Conservation (phyloP, 2,888 invertebrate species). For the Gordius sp. region DNA sequence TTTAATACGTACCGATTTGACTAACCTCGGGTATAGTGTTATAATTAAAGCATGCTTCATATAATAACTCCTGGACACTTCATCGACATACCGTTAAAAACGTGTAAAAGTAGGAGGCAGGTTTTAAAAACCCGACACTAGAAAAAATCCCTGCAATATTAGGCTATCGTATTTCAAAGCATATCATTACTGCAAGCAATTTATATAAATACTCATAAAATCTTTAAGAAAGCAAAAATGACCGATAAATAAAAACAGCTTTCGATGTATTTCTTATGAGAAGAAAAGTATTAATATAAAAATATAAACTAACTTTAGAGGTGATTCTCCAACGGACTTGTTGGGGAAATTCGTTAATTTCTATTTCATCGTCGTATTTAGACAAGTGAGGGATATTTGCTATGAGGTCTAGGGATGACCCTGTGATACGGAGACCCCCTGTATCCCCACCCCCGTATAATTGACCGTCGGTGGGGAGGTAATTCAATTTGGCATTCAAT, state of each 20-base stretch:
- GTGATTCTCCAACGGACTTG: slow-evolving; percentile 93
- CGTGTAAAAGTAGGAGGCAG: no score
- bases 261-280: neutral
- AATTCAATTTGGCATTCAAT: slow-evolving; percentile 79
- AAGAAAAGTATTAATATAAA: neutral
- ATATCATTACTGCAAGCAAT: no score
- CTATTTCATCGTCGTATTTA: slow-evolving; percentile 90
- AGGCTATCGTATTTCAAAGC: no score
- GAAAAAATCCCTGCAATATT: no score
- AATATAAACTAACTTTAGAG: slow-evolving; percentile 41
- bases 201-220: no score
- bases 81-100: no score
- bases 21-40: no score
- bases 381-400: slow-evolving; percentile 20
- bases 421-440: slow-evolving; percentile 26
- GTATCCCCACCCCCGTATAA: slow-evolving; percentile 37
- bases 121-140: no score
- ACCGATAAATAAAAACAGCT: slow-evolving; percentile 21
- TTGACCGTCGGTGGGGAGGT: slow-evolving; percentile 62
- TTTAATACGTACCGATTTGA: no score
- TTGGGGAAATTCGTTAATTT: slow-evolving; percentile 98
- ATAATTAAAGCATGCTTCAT: no score
- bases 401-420: slow-evolving; percentile 17
- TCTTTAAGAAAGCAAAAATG: no score
- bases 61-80: no score